Evolutionary conservation across 2,888 invertebrate genomes (phyloP).

Genomic region (Brachynemurus nebulosus): DNA sequence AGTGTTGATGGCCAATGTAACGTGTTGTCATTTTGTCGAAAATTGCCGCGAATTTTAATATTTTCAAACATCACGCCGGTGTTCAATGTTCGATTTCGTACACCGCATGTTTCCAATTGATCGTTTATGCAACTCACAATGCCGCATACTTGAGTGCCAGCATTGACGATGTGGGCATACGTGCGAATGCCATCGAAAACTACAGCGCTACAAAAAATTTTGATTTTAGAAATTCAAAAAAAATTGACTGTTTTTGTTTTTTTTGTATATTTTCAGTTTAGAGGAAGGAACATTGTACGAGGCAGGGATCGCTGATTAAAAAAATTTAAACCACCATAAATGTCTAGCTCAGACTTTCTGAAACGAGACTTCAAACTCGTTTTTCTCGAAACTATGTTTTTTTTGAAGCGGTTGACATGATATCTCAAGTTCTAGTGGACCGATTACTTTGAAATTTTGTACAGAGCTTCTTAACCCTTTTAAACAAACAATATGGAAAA

Average conservation of each 20-base stretch:
- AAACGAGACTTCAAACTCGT: no score
- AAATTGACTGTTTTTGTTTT: background rate
- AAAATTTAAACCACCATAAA: background rate
- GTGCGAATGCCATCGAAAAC: background rate
- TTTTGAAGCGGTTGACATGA: no score
- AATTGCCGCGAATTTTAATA: constrained; percentile 5
- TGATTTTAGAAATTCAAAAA: background rate
- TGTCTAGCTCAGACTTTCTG: no score
- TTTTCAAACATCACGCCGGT: background rate
- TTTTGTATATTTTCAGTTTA: no score
- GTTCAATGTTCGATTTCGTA: background rate
- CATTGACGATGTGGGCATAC: background rate
- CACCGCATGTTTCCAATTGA: constrained; percentile 9
- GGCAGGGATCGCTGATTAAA: no score
- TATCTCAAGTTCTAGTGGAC: no score
- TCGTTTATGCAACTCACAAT: constrained; percentile 9
- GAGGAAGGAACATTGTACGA: no score
- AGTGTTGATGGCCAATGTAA: constrained; percentile 4
- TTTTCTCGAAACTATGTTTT: no score
- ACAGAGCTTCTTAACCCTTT: no score
- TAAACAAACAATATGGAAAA: no score
- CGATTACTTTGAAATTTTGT: no score
- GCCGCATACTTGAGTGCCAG: constrained; percentile 11
- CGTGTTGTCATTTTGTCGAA: background rate
- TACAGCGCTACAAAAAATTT: constrained; percentile 1